Percentiles rank a stretch among this genome's conserved stretches.
Evolutionary conservation across 1,140 invertebrate species (phyloP).

Genomic region (Himalopsyche phryganea): DNA sequence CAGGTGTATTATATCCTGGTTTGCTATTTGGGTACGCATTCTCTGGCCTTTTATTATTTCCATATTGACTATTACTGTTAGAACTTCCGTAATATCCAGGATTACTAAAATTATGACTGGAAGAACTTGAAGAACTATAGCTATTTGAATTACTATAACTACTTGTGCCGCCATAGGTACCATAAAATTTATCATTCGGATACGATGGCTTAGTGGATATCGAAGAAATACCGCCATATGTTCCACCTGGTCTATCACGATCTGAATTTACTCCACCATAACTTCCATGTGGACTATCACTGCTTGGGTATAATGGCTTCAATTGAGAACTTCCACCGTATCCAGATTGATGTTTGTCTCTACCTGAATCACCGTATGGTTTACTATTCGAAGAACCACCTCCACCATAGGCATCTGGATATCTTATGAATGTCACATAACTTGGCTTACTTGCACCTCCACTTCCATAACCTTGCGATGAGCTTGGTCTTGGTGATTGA

Average conservation of each 20-base stretch:
- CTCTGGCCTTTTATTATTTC: no score
- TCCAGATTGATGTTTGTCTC: not conserved
- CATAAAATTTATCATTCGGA: not conserved
- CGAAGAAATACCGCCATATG: not conserved
- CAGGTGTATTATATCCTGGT: not conserved
- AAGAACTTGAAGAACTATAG: no score
- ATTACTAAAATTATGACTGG: no score
- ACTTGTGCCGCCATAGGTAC: not conserved
- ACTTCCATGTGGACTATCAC: not conserved
- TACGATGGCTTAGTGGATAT: not conserved
- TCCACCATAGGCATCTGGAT: not conserved
- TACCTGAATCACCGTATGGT: slow-evolving; percentile 1
- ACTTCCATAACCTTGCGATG: slow-evolving; percentile 1
- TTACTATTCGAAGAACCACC: not conserved
- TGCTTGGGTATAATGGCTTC: no score
- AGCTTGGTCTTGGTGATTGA: slow-evolving; percentile 1
- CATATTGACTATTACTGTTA: no score
- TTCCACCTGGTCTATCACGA: not conserved
- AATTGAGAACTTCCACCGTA: no score
- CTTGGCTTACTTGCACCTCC: not conserved
- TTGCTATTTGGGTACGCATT: not conserved
- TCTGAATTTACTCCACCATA: not conserved
- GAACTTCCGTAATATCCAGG: not conserved
- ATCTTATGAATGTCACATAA: slow-evolving; percentile 1
- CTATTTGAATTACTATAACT: not conserved